A percentile compares a stretch with the other conserved stretches of the same genome.
Evolutionary conservation across 2,113 vertebrate species (phyloP).

Genomic region (Phrynosoma platyrhinos): DNA sequence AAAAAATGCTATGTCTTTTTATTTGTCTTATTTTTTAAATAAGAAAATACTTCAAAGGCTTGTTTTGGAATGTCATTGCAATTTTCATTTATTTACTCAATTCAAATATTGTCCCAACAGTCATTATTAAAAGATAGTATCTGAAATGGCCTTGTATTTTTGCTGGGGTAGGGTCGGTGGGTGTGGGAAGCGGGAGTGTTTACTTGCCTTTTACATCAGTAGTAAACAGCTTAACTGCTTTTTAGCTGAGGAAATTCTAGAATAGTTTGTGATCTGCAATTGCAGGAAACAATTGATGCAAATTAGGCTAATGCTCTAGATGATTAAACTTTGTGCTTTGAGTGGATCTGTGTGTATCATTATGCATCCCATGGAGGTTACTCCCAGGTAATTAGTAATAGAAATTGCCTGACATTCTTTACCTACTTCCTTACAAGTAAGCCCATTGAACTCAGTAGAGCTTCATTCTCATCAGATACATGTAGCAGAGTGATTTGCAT

Average conservation of each 20-base stretch:
- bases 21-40: background rate
- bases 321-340: constrained; percentile 57
- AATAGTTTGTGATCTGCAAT: constrained; percentile 14
- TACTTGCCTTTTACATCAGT: constrained; percentile 32
- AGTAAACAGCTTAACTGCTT: constrained; percentile 35
- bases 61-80: constrained; percentile 30
- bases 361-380: background rate
- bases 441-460: background rate
- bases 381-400: background rate
- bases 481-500: background rate
- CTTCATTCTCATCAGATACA: background rate
- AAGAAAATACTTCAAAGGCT: background rate
- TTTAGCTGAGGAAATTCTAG: constrained; percentile 47
- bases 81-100: constrained; percentile 2
- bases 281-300: constrained; percentile 42
- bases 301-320: constrained; percentile 36
- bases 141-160: background rate
- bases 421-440: background rate
- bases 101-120: constrained; percentile 27
- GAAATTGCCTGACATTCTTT: background rate
- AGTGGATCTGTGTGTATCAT: background rate
- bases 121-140: background rate
- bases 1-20: constrained; percentile 13
- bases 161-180: background rate
- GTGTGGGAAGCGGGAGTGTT: background rate